These are phyloP conservation scores for Leucoraja erinaceus DNA, from an alignment of 2,113 vertebrate species.

Conservation along the genomic window DNA sequence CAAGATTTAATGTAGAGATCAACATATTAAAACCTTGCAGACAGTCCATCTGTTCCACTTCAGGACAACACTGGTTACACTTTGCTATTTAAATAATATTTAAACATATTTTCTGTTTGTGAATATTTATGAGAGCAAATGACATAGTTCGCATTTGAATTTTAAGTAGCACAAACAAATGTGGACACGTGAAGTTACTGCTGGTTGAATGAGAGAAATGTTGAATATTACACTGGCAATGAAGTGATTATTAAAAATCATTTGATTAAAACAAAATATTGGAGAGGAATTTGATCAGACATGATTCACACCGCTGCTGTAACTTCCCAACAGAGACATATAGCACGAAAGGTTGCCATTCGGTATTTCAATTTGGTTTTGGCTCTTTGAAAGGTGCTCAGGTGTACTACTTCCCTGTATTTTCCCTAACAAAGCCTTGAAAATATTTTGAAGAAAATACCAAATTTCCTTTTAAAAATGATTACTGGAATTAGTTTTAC, in stretches of 20 bases:
- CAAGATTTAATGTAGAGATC: conserved; percentile 17
- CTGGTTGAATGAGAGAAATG: not conserved
- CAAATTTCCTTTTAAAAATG: not conserved
- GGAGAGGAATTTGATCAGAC: not conserved
- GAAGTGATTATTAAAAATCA: not conserved
- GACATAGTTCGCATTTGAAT: not conserved
- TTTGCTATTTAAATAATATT: conserved; percentile 25
- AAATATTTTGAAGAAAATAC: not conserved
- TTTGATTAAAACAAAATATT: not conserved
- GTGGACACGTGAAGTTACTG: not conserved
- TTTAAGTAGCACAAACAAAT: not conserved
- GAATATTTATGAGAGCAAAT: conserved; percentile 24
- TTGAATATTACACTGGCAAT: not conserved
- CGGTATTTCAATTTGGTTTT: not conserved
- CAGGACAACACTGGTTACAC: not conserved
- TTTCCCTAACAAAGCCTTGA: not conserved
- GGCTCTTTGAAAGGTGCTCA: not conserved
- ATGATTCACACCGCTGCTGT: not conserved
- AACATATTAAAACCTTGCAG: conserved; percentile 2
- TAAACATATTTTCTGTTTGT: not conserved
- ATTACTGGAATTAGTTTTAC: too few relatives aligned
- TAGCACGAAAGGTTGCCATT: not conserved
- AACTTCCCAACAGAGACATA: not conserved
- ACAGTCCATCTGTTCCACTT: conserved; percentile 17
- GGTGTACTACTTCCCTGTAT: not conserved